Conservation (phyloP, 2,113 vertebrate genomes). For the Mystacornis crossleyi region DNA sequence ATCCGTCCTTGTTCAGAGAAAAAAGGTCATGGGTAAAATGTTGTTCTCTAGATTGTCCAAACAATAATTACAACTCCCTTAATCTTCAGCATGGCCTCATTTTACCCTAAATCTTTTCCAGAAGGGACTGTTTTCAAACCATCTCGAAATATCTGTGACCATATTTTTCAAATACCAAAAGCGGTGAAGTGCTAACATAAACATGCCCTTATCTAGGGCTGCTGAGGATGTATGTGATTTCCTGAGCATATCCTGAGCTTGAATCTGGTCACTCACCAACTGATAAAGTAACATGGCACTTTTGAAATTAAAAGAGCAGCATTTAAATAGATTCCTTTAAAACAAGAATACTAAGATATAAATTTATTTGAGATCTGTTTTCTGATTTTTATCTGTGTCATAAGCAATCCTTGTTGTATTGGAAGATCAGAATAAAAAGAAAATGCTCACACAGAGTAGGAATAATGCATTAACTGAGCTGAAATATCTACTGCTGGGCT, state of each 20-base stretch:
- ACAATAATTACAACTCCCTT: background rate
- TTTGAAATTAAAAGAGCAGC: background rate
- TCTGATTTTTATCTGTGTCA: background rate
- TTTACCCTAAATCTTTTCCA: background rate
- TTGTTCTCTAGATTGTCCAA: background rate
- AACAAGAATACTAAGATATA: background rate
- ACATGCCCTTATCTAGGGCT: constrained; percentile 15
- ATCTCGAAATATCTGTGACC: background rate
- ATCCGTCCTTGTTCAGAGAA: background rate
- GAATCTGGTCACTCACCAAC: background rate
- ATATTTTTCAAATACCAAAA: background rate
- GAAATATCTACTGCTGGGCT: background rate
- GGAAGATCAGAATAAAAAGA: background rate
- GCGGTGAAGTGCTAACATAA: background rate
- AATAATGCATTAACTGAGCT: background rate
- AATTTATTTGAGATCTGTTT: background rate
- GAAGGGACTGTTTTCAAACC: background rate
- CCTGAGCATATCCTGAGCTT: constrained; percentile 44
- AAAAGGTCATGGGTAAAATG: background rate
- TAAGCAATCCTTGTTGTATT: background rate
- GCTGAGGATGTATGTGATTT: constrained; percentile 19
- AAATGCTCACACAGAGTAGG: background rate
- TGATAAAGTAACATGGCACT: background rate
- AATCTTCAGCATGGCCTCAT: background rate
- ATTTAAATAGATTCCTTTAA: background rate